Evolutionary conservation across 1,140 invertebrate genomes (phyloP).

Genomic region (Drosophila orosa): DNA sequence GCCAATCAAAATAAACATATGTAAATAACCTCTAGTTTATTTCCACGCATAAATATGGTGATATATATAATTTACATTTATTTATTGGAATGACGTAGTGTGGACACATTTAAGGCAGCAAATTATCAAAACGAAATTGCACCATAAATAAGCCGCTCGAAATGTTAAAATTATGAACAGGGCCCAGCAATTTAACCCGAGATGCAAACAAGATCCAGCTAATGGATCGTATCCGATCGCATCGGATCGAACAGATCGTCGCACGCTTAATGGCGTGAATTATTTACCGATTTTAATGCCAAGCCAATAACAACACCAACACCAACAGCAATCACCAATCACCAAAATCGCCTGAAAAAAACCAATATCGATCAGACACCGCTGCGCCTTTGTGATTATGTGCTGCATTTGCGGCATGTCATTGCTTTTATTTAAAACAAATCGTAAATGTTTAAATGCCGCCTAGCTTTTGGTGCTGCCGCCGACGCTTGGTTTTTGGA

Average conservation of each 20-base stretch:
- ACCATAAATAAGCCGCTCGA: conserved; percentile 66
- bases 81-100: conserved; percentile 65
- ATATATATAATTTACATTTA: conserved; percentile 59
- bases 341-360: conserved; percentile 27
- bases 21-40: conserved; percentile 55
- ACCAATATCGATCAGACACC: conserved; percentile 50
- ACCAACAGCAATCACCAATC: too few species aligned
- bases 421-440: conserved; percentile 82
- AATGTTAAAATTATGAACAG: conserved; percentile 66
- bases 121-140: conserved; percentile 69
- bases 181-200: conserved; percentile 29
- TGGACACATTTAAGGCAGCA: conserved; percentile 63
- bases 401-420: conserved; percentile 63
- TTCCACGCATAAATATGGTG: conserved; percentile 46
- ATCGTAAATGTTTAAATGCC: conserved; percentile 78
- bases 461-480: conserved; percentile 64
- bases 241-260: conserved; percentile 55
- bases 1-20: conserved; percentile 46
- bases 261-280: conserved; percentile 77
- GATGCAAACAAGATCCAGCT: conserved; percentile 50
- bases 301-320: conserved; percentile 51
- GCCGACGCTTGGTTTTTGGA: conserved; percentile 42
- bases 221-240: conserved; percentile 40
- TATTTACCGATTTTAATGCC: conserved; percentile 81
- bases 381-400: conserved; percentile 69